Evolutionary conservation across 2,888 invertebrate genomes (phyloP).

Genomic region (Camponotus fellah): DNA sequence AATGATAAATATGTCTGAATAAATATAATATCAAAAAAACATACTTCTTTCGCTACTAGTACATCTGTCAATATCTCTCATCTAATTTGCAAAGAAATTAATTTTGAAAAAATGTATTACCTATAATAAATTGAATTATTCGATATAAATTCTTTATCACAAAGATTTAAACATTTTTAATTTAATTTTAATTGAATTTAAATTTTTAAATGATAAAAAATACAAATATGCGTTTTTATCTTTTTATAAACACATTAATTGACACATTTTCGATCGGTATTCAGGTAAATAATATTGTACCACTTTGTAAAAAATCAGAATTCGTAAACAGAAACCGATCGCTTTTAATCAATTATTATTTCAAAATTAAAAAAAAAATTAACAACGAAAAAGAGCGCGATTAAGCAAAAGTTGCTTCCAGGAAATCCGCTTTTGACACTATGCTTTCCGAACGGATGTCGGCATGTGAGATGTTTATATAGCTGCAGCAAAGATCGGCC

Average conservation of each 20-base stretch:
- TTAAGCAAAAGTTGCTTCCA: slow-evolving; percentile 44
- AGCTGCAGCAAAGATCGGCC: slow-evolving; percentile 50
- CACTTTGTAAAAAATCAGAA: neutral
- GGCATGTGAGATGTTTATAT: slow-evolving; percentile 59
- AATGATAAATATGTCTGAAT: neutral
- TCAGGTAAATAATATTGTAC: neutral
- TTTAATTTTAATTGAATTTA: too few relatives aligned
- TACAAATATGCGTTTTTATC: too few relatives aligned
- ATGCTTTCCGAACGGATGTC: slow-evolving; percentile 55
- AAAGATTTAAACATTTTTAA: too few relatives aligned
- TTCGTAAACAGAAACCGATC: neutral
- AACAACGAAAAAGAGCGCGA: slow-evolving; percentile 4
- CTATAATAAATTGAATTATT: neutral
- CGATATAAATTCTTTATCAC: neutral
- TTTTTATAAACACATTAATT: too few relatives aligned
- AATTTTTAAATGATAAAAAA: too few relatives aligned
- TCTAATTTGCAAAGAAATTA: neutral
- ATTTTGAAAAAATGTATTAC: neutral
- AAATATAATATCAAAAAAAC: too few relatives aligned
- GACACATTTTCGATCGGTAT: neutral
- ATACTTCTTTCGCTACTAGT: slow-evolving; percentile 8
- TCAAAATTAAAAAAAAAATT: neutral
- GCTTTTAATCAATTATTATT: slow-evolving; percentile 6
- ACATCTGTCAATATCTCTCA: neutral
- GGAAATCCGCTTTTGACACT: slow-evolving; percentile 62